Conservation (phyloP, 2,797 vertebrate species). For the Myiotriccus ornatus region DNA sequence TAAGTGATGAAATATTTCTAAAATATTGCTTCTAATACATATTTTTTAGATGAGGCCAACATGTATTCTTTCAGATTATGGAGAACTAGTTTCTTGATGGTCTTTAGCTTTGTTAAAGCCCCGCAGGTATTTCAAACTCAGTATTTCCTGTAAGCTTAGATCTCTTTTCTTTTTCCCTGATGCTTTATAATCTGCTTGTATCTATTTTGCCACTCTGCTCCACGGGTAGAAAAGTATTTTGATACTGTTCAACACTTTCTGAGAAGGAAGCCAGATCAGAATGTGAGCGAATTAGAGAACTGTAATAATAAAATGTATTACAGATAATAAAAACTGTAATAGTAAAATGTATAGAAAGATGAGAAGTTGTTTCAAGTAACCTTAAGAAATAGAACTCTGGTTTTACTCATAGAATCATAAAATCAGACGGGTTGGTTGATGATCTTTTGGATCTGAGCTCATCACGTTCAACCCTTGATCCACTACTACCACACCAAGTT, state of each 20-base stretch:
- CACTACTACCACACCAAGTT: too few species aligned
- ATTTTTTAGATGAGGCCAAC: background rate
- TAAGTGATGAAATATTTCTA: background rate
- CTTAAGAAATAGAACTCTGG: background rate
- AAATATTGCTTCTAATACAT: background rate
- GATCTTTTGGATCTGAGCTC: too few species aligned
- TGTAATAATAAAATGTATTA: background rate
- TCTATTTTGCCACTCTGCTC: background rate
- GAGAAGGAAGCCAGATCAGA: background rate
- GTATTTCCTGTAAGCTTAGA: background rate
- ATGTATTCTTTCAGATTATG: background rate
- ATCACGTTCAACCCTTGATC: too few species aligned
- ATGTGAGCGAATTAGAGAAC: background rate
- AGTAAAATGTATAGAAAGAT: background rate
- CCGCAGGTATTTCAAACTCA: background rate
- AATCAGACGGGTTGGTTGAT: too few species aligned
- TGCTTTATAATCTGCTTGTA: background rate
- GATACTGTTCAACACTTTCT: background rate
- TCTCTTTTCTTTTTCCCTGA: accelerated
- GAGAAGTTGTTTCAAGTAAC: background rate
- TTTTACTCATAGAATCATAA: background rate
- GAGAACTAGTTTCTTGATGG: background rate
- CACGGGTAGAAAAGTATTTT: background rate
- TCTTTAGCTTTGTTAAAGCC: background rate
- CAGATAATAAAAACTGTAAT: background rate